phyloP scores from a whole-genome alignment of 2,888 invertebrate genomes.

The Harpalus rubripes region DNA sequence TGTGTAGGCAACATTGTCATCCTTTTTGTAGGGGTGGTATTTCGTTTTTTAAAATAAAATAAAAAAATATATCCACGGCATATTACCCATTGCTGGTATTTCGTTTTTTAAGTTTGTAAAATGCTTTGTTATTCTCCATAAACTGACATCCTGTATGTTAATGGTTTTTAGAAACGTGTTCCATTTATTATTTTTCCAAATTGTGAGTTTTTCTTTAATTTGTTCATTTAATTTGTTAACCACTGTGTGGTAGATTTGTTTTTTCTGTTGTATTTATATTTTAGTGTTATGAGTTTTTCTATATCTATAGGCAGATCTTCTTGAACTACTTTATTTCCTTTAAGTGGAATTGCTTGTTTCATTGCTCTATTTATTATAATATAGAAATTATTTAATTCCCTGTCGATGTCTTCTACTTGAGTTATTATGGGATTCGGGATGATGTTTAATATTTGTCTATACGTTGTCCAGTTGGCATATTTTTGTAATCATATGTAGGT shows the following conservation, averaged over 20 bases:
- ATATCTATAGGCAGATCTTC: too few relatives aligned
- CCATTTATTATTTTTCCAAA: too few relatives aligned
- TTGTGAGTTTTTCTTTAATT: background rate
- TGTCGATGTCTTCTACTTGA: too few relatives aligned
- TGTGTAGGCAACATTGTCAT: too few relatives aligned
- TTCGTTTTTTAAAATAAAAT: too few relatives aligned
- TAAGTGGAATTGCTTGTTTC: background rate
- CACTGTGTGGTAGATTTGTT: background rate
- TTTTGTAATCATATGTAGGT: too few relatives aligned
- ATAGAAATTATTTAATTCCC: background rate
- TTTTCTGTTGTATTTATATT: background rate
- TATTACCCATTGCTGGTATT: too few relatives aligned
- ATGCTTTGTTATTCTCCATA: constrained; percentile 2
- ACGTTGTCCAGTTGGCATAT: too few relatives aligned
- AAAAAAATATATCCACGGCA: too few relatives aligned
- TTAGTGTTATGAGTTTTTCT: background rate
- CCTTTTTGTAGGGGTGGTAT: background rate
- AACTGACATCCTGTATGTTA: background rate
- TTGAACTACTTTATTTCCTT: too few relatives aligned
- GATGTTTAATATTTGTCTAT: too few relatives aligned
- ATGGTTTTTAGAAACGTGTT: background rate
- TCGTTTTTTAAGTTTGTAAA: background rate
- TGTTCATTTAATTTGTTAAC: background rate
- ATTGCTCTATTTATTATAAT: background rate
- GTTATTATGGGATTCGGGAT: too few relatives aligned